Evolutionary conservation across 2,888 invertebrate genomes (phyloP), one percentile per base, ranked within the genome.

Genomic region (Gandaritis pyraliata): DNA sequence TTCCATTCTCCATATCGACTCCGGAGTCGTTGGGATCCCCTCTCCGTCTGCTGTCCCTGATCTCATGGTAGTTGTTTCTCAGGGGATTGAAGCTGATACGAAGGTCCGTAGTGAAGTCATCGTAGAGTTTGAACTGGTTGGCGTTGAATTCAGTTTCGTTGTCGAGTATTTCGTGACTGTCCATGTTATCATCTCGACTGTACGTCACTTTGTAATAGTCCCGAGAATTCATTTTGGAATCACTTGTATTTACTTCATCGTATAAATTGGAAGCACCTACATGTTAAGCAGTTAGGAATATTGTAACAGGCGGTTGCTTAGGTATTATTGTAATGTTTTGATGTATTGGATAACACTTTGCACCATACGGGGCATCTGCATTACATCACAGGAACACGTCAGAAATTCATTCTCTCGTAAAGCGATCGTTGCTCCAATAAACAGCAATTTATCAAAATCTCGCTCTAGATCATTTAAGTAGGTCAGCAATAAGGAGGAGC

Each of bases 71-170:
- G 72, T 78, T 81, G 68, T 84, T 83, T 66, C 87, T 81, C 67
- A 90, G 68, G 0, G 86, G 81, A 68, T 85, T 86, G 78, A 85
- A 90, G 73, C 81, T 85, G 69, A 90, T 86, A 53, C 90, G 82
- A 15, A 90, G 80, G 66, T 90, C 91, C 38, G 88, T 86, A 0
- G 90, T 86, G 81, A 92, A 92, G 76, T 92, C 92, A 70, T 92
- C 92, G 81, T 83, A 92, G 39, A 92, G 75, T 76, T 89, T 92
- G 82, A 88, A 92, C 76, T 89, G 88, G 77, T 92, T 92, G 41
- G 92, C 92, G 74, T 92, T 92, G 78, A 90, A 88, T 67, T 90
- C 92, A 1, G 90, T 88, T 29, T 88, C 92, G 73, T 90, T 92
- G 77, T 92, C 92, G 62, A 92, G 80, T 4, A 85, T 72, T 58